A percentile compares a stretch with the other conserved stretches of the same genome.
Evolutionary conservation across 2,797 vertebrate species (phyloP).

Genomic region (Enteromius mattozi): DNA sequence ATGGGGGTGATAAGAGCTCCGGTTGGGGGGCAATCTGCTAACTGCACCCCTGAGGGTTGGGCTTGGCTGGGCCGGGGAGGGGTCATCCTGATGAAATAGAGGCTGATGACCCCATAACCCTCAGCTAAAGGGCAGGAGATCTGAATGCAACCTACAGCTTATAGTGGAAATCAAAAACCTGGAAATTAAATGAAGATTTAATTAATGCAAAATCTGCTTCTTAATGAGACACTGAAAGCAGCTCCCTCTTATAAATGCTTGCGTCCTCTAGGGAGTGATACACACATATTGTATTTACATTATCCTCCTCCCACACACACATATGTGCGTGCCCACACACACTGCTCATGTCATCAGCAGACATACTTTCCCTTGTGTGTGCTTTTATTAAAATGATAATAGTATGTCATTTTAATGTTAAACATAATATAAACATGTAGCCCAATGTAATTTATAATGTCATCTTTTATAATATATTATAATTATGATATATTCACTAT

Average conservation of each 20-base stretch:
- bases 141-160: constrained; percentile 35
- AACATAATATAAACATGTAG: background rate
- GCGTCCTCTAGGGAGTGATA: constrained; percentile 28
- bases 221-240: constrained; percentile 42
- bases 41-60: constrained; percentile 48
- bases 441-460: background rate
- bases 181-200: constrained; percentile 31
- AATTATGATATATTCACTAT: background rate
- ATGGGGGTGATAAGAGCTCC: constrained; percentile 44
- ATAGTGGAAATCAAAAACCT: constrained; percentile 37
- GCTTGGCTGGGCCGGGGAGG: constrained; percentile 23
- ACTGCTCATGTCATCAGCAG: background rate
- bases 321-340: constrained; percentile 13
- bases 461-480: background rate
- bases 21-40: constrained; percentile 47
- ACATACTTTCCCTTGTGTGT: background rate
- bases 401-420: background rate
- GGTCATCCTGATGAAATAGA: constrained; percentile 38
- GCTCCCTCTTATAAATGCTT: constrained; percentile 18
- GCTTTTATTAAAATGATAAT: background rate
- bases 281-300: constrained; percentile 53
- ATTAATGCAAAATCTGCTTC: constrained; percentile 36
- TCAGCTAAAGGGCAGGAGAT: constrained; percentile 16
- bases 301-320: constrained; percentile 33
- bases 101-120: constrained; percentile 42